Base-by-base conservation (phyloP, 1,140 invertebrate genomes). In the Spodoptera frugiperda region DNA sequence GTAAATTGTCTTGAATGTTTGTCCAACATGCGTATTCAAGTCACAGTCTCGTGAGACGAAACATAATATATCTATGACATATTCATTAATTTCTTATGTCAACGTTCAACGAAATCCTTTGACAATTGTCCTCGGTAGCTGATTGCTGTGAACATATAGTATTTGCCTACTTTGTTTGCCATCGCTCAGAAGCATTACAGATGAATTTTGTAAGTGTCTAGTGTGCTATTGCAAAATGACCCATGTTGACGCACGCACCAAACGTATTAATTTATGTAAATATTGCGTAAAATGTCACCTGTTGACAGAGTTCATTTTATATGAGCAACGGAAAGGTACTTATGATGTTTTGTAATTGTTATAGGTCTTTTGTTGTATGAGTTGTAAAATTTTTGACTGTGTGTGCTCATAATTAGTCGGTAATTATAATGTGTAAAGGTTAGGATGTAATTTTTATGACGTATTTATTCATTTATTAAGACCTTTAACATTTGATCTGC, bases 181-280 rank as follows among this genome's bases (percentile, higher is more conserved):
- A 77, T 59, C 54, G 53, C 44, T 61, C 54, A 77, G 53, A 59
- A 46, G 53, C 75, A 68, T 30, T 51, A 55, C 68, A 54, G 59
- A 76, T 78, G 21, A 67, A 72, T 82, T 78, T 80, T 78, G 79
- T 74, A 83, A 77, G 48, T 68, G 55, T 78, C 72, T 76, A 75
- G 75, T 79, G 17, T 17, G 15, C 9, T 48, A 11, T 81, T 81
- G 74, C 76, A 25, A 72, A 73, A 78, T 67, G 67, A 61, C 53
- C 76, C 65, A 48, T 77, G 70, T 53, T 77, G 79, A 87, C 78
- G 79, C 78, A 87, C 78, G 79, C 78, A 80, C 82, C 82, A 81
- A 84, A 84, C 79, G 84, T 86, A 87, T 84, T 84, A 84, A 85
- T 87, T 79, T 87, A 85, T 83, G 78, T 76, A 87, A 86, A 89